A percentile compares a stretch with the other conserved stretches of the same genome.
Evolutionary conservation across 2,797 vertebrate species (phyloP).

Genomic region (Channallabes apus): DNA sequence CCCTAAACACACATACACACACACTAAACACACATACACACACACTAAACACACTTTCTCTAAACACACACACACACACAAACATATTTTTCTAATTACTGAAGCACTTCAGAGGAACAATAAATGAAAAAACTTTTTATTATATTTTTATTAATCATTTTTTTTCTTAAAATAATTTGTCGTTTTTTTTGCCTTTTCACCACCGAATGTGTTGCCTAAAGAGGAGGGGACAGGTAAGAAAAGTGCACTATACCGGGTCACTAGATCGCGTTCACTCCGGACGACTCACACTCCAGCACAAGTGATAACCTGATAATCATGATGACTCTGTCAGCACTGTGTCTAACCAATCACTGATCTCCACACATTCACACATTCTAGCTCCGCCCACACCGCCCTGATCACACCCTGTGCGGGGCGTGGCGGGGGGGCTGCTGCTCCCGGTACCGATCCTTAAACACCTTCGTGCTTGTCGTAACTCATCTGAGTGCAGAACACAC

Average conservation of each 20-base stretch:
- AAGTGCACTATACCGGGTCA: neutral
- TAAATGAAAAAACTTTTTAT: neutral
- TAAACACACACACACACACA: neutral
- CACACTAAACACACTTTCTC: neutral
- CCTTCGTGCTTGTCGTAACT: neutral
- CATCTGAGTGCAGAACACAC: constrained; percentile 4
- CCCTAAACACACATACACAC: neutral
- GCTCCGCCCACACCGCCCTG: neutral
- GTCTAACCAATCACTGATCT: neutral
- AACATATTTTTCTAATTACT: neutral
- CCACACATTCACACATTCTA: neutral
- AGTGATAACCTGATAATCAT: neutral
- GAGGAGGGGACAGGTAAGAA: neutral
- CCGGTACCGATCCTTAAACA: neutral
- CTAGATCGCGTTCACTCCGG: neutral
- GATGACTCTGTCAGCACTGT: neutral
- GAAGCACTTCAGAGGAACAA: neutral
- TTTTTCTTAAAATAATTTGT: neutral
- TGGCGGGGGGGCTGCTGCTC: neutral
- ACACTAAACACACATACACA: neutral
- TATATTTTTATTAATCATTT: neutral
- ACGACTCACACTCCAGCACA: neutral
- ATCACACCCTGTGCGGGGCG: neutral
- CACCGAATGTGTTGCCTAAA: neutral
- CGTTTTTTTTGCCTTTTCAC: no score